Percentiles rank a stretch among this genome's conserved stretches.
phyloP scores from a whole-genome alignment of 2,797 vertebrate genomes.

The Epinephelus awoara region DNA sequence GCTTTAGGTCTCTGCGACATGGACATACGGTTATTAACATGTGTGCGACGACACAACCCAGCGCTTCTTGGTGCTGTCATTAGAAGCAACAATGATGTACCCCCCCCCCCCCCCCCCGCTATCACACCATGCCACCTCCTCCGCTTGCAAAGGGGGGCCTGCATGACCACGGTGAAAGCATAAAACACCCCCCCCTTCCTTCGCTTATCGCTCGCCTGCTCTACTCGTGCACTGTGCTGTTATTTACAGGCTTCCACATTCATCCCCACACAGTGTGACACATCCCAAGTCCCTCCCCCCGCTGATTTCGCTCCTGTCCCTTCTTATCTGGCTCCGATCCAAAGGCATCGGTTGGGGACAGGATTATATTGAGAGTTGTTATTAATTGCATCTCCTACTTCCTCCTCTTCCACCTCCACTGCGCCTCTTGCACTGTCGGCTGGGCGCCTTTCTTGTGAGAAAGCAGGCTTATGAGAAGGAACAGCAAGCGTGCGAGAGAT shows the following conservation, averaged over 20 bases:
- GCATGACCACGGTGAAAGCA: conserved; percentile 37
- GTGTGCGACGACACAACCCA: neutral
- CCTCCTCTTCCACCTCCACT: conserved; percentile 65
- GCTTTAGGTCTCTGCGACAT: conserved; percentile 27
- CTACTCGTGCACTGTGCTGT: conserved; percentile 55
- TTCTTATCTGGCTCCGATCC: conserved; percentile 76
- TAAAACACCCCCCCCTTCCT: conserved; percentile 16
- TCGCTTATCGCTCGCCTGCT: conserved; percentile 55
- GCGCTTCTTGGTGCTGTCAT: conserved; percentile 5
- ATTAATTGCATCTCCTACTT: conserved; percentile 77
- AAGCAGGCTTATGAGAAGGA: conserved; percentile 47
- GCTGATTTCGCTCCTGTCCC: conserved; percentile 67
- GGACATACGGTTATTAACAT: conserved; percentile 22
- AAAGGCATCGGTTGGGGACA: conserved; percentile 71
- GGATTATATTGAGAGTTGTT: conserved; percentile 81
- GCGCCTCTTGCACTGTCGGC: conserved; percentile 60
- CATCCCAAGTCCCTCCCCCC: conserved; percentile 49
- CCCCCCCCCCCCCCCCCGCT: conserved; percentile 11
- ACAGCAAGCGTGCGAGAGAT: conserved; percentile 37
- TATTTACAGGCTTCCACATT: conserved; percentile 72
- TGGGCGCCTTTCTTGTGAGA: conserved; percentile 58
- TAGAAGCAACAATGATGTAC: conserved; percentile 17
- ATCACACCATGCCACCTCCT: conserved; percentile 26
- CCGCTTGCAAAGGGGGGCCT: conserved; percentile 5
- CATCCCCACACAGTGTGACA: conserved; percentile 52